These are phyloP conservation scores for Cottus gobio DNA, from an alignment of 2,113 vertebrate species.

Conservation along the genomic window DNA sequence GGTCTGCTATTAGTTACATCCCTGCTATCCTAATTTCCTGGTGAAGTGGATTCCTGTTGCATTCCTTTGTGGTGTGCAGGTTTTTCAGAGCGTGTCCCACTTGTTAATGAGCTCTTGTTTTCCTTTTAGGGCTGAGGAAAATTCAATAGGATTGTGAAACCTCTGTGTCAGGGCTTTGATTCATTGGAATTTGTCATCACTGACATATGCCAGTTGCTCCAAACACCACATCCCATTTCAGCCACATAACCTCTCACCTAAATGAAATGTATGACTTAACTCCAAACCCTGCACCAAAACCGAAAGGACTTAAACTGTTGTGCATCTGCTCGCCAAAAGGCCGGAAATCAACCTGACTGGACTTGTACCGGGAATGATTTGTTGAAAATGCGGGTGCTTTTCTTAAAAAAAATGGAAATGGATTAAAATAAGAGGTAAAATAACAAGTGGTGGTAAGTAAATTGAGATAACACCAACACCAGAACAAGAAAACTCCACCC, in stretches of 20 bases:
- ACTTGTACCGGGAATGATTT: constrained; percentile 11
- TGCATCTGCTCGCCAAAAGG: constrained; percentile 16
- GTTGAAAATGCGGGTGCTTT: background rate
- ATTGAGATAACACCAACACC: background rate
- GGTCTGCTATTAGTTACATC: constrained; percentile 35
- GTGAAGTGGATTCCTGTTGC: background rate
- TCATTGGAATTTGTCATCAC: constrained; percentile 15
- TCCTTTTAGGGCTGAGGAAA: constrained; percentile 24
- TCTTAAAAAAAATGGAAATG: background rate
- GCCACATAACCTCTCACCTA: constrained; percentile 28
- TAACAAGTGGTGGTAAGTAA: background rate
- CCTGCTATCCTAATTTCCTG: constrained; percentile 1
- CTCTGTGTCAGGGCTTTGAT: background rate
- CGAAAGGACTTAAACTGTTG: background rate
- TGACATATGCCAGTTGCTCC: constrained; percentile 1
- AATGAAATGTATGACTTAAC: constrained; percentile 31
- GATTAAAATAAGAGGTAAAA: background rate
- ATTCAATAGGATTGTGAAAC: background rate
- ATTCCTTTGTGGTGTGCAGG: constrained; percentile 11
- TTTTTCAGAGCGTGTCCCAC: constrained; percentile 35
- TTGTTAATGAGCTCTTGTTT: constrained; percentile 50
- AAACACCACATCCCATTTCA: background rate
- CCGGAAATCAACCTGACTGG: background rate
- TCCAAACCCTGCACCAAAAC: background rate
- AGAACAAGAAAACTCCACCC: background rate